These are phyloP conservation scores for Uloborus diversus DNA, from an alignment of 1,140 invertebrate species.

Conservation along the genomic window DNA sequence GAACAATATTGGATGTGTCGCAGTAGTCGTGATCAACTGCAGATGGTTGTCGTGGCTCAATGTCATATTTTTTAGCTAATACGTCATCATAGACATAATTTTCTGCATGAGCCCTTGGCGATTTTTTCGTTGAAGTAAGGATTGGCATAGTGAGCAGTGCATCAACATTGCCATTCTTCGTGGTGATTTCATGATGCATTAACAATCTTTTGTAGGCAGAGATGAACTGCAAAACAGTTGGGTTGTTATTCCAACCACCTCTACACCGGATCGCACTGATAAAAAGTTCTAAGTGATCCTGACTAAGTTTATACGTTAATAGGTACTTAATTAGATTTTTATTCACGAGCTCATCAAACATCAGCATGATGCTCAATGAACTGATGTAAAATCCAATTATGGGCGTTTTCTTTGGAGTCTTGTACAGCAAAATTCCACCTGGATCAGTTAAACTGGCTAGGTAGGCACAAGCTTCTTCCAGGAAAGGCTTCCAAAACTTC, in stretches of 20 bases:
- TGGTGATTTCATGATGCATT: too few relatives aligned
- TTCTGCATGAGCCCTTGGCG: too few relatives aligned
- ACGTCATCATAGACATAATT: too few relatives aligned
- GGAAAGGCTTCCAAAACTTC: background rate
- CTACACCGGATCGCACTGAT: background rate
- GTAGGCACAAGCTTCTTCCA: background rate
- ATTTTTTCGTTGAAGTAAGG: too few relatives aligned
- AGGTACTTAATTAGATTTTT: background rate
- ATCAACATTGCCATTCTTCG: too few relatives aligned
- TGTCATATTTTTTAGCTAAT: too few relatives aligned
- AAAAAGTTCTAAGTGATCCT: conserved; percentile 12
- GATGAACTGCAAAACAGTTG: background rate
- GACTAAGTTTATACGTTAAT: background rate
- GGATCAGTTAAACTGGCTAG: background rate
- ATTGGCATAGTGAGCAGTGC: too few relatives aligned
- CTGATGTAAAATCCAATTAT: background rate
- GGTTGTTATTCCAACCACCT: background rate
- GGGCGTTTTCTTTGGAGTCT: background rate
- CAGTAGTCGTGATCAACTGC: too few relatives aligned
- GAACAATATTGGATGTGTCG: too few relatives aligned
- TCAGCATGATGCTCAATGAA: background rate
- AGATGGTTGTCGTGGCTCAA: too few relatives aligned
- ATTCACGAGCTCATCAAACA: background rate
- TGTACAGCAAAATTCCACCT: background rate
- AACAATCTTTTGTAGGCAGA: background rate